Evolutionary conservation across 2,888 invertebrate genomes (phyloP).

Genomic region (Imbricaverruca yamaguchii): DNA sequence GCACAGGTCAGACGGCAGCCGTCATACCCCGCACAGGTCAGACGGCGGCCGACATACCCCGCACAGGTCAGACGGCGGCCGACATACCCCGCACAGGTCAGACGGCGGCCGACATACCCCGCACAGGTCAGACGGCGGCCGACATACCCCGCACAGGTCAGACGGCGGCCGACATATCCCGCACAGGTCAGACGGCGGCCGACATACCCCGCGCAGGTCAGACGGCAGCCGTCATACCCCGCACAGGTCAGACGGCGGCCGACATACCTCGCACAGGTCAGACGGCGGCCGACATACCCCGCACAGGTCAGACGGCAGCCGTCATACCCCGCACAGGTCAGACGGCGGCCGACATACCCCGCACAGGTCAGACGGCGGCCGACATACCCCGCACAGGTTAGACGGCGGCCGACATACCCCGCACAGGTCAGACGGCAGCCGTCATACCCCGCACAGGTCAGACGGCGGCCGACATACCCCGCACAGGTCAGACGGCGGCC

Average conservation of each 20-base stretch:
- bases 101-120: slow-evolving; percentile 51
- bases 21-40: slow-evolving; percentile 54
- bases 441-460: slow-evolving; percentile 54
- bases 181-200: slow-evolving; percentile 44
- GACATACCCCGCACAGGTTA: slow-evolving; percentile 54
- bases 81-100: slow-evolving; percentile 54
- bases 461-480: slow-evolving; percentile 51
- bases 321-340: slow-evolving; percentile 54
- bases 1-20: slow-evolving; percentile 43
- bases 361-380: slow-evolving; percentile 44
- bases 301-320: slow-evolving; percentile 43
- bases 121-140: slow-evolving; percentile 44
- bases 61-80: slow-evolving; percentile 44
- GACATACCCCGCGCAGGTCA: slow-evolving; percentile 54
- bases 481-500: slow-evolving; percentile 44
- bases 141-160: slow-evolving; percentile 54
- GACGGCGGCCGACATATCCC: slow-evolving; percentile 51
- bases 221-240: slow-evolving; percentile 51
- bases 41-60: slow-evolving; percentile 51
- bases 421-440: slow-evolving; percentile 43
- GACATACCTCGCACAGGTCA: slow-evolving; percentile 54
- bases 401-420: slow-evolving; percentile 51
- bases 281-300: slow-evolving; percentile 51
- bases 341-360: slow-evolving; percentile 51
- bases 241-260: slow-evolving; percentile 44